Base-by-base conservation (phyloP, 2,797 vertebrate species). In the Poeciliopsis infans region DNA sequence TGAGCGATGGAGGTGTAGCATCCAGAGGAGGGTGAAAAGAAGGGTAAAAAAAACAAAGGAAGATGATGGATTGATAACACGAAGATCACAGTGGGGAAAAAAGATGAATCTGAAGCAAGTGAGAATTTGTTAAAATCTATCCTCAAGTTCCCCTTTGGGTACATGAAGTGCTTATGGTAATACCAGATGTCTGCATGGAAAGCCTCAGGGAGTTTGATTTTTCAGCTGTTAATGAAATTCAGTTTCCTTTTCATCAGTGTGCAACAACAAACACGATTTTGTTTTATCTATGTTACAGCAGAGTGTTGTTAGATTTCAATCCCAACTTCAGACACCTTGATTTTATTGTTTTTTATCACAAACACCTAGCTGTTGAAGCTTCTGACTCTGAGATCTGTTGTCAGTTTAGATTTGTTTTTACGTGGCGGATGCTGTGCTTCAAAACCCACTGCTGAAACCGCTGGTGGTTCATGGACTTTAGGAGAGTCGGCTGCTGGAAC, bases 231-330 rank as follows among this genome's bases (percentile, higher is more conserved):
- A 75, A 78, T 79, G 45, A 47, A 55, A 69, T 81, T 46, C 16
- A 76, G 68, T 76, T 89, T 78, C n/a, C 57, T 66, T 73, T 86
- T 87, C 61, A 81, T 86, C 75, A 84, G 68, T 71, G 64, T 47
- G 20, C 69, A 73, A 76, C 79, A 74, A 79, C 31, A 55, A 79
- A 49, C 33, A 77, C 4, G 15, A 74, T 79, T 51, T 31, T 68
- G 68, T 80, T 77, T 81, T 77, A 88, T 86, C 61, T 78, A 53
- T 36, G 41, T 72, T 79, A 80, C 36, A 28, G 55, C 31, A 80
- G 49, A 3, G 6, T 41, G 77, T 76, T 70, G 13, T 20, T 82
- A 66, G 45, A 45, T 25, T 7, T 43, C n/a, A 74, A 28, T 69
- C 25, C 61, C n/a, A 13, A 75, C 64, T 81, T 25, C 33, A 75